Percentiles rank a stretch among this genome's conserved stretches.
Evolutionary conservation across 2,797 vertebrate species (phyloP).

Genomic region (Lepus oiostolus): DNA sequence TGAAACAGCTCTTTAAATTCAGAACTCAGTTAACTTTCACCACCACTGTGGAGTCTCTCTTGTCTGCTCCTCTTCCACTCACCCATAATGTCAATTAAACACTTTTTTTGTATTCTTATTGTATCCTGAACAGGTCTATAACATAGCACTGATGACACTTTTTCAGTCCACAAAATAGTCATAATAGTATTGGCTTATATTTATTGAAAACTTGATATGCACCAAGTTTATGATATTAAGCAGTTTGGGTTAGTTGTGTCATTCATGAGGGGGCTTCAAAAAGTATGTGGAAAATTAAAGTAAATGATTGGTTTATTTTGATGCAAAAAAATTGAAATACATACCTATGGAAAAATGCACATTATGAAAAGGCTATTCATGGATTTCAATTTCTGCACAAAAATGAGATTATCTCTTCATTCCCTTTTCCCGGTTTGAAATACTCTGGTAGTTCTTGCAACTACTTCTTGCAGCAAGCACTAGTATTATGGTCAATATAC

Average conservation of each 20-base stretch:
- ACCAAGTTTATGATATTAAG: not conserved
- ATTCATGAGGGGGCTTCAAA: too few relatives aligned
- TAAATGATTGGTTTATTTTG: too few relatives aligned
- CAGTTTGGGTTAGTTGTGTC: not conserved
- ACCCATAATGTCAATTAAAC: too few relatives aligned
- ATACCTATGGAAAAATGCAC: too few relatives aligned
- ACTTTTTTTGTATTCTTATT: not conserved
- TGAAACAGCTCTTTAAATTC: not conserved
- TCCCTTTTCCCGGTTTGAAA: too few relatives aligned
- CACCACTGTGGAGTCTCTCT: not conserved
- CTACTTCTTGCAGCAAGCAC: not conserved
- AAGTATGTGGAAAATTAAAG: too few relatives aligned
- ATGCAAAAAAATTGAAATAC: too few relatives aligned
- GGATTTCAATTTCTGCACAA: too few relatives aligned
- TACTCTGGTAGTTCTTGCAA: not conserved
- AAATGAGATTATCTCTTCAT: too few relatives aligned
- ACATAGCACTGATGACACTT: not conserved
- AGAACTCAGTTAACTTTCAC: not conserved
- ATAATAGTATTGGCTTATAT: not conserved
- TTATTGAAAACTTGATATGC: not conserved
- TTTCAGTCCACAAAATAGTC: not conserved
- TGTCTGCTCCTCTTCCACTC: too few relatives aligned
- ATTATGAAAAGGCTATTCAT: too few relatives aligned
- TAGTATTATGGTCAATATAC: not conserved
- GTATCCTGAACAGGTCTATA: not conserved